Percentiles rank a stretch among this genome's conserved stretches.
phyloP scores from a whole-genome alignment of 1,140 invertebrate genomes.

The Diabrotica virgifera region DNA sequence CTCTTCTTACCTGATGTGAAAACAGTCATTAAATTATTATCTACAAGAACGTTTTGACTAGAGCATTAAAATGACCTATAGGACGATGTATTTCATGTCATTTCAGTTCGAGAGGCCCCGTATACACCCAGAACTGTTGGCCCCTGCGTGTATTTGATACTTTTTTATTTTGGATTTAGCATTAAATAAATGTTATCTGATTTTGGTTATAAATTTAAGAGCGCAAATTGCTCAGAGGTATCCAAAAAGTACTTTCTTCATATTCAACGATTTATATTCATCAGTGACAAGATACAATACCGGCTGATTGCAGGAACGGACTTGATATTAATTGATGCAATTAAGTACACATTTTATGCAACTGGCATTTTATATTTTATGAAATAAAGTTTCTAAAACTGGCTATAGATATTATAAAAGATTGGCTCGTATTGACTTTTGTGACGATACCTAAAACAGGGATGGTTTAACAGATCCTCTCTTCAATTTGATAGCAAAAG shows the following conservation, averaged over 20 bases:
- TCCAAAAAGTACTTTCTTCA: slow-evolving; percentile 12
- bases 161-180: background rate
- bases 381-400: background rate
- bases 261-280: slow-evolving; percentile 14
- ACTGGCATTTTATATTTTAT: background rate
- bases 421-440: background rate
- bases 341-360: no score
- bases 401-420: background rate
- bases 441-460: no score
- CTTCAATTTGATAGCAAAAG: no score
- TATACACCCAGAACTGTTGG: background rate
- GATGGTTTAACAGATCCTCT: no score
- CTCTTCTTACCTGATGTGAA: background rate
- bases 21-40: background rate
- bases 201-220: slow-evolving; percentile 10
- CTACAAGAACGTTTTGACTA: background rate
- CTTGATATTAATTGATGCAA: background rate
- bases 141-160: background rate
- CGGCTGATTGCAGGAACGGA: background rate
- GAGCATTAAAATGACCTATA: background rate
- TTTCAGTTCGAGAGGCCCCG: background rate
- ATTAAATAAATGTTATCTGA: slow-evolving; percentile 11
- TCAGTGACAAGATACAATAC: slow-evolving; percentile 17
- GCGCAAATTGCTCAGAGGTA: slow-evolving; percentile 9
- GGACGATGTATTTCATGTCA: background rate